Conservation (phyloP, 2,113 vertebrate genomes). For the Penelope pileata region DNA sequence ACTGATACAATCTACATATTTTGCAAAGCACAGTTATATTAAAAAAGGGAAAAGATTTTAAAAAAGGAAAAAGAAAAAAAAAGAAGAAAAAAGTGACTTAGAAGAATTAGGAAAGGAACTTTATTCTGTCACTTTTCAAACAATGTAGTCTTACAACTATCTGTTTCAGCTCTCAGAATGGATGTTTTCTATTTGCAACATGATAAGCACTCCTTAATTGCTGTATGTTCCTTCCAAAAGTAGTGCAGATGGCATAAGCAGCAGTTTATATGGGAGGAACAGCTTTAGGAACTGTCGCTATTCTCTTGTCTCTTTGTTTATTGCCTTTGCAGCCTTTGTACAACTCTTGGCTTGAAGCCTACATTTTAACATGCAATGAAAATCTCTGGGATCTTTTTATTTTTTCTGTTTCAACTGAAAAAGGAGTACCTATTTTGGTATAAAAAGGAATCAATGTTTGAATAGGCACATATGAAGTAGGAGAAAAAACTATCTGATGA, state of each 20-base stretch:
- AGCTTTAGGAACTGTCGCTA: background rate
- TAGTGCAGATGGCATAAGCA: background rate
- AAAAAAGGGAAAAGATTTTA: no score
- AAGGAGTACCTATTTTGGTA: background rate
- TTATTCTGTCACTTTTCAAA: background rate
- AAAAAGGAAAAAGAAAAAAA: background rate
- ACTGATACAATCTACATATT: background rate
- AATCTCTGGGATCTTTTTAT: background rate
- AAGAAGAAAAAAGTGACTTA: background rate
- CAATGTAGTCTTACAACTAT: background rate
- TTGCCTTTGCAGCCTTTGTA: constrained; percentile 7
- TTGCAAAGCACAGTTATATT: background rate
- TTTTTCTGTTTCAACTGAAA: background rate
- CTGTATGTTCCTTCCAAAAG: background rate
- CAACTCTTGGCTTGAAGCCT: background rate
- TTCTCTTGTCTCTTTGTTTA: background rate
- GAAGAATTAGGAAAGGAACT: background rate
- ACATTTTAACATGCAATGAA: background rate
- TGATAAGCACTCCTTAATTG: background rate
- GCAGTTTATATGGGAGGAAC: background rate
- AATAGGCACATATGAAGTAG: background rate
- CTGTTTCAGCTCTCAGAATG: background rate
- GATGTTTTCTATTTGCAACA: background rate
- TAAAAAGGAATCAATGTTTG: background rate
- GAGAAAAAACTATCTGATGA: background rate